Evolutionary conservation across 2,888 invertebrate species (phyloP), one percentile per base, ranked within the genome.

Genomic region (Drosophila bunnanda): DNA sequence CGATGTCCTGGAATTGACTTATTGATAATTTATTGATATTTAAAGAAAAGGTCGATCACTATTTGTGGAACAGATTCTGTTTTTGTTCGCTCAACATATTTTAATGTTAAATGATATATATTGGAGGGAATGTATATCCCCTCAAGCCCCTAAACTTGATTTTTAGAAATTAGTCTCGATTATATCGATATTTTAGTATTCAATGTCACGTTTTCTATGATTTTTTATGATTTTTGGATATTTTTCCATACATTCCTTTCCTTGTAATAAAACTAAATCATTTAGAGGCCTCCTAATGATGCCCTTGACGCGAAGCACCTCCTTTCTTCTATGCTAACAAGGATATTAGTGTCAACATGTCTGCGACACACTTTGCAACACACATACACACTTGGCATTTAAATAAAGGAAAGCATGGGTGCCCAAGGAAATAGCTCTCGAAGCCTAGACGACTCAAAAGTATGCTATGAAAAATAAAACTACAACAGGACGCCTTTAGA

Each of bases 401-500:
- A 61, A 70, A 30, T 67, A 22, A 34, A 67, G 59, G 50, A 52
- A 34, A 20, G 28, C 71, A 53, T 61, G 61, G 61, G 32, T 73
- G 74, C 50, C 50, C 43, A 43, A 48, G 38, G 44, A 43, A 25
- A 17, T 32, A 25, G 17, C 53, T 15, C 20, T 10, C 57, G 20
- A 36, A 39, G 36, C 48, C 59, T 55, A 60, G 58, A 57, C 69
- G 67, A 56, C 74, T 66, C 43, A 73, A 66, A 71, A 76, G 72
- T 70, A 66, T 68, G 72, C 71, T 73, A 61, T 73, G 78, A 71
- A 59, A 82, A 85, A 75, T 75, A 72, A 53, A 76, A 80, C 77
- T 77, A 73, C 80, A 76, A 77, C 79, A 44, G 30, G 50, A 17
- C 22, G 22, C 9, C 30, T 17, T 15, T 44, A 20, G 32, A 17